Base-by-base conservation (phyloP, 2,113 vertebrate genomes). In the Cavia porcellus region DNA sequence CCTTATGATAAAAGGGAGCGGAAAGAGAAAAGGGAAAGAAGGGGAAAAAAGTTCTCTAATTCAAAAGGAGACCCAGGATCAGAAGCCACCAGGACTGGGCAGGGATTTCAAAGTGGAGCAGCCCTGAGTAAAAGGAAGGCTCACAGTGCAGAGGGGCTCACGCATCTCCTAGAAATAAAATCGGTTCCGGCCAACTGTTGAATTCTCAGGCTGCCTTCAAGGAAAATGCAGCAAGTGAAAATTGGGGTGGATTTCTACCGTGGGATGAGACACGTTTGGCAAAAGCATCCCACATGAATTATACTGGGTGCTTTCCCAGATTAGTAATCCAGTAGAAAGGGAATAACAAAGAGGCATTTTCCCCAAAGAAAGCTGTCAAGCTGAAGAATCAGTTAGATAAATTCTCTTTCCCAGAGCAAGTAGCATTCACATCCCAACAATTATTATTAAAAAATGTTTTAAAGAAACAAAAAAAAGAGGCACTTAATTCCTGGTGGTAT, bases 311-410 rank as follows among this genome's bases (percentile, higher is more conserved):
- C 30, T 32, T 52, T 47, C 75, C 30, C 75, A 35, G 32, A 89
- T 80, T n/a, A 77, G 83, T 45, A 57, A 66, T 24, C 59, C 14
- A 0, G 3, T 6, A 32, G 59, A 20, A 85, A 38, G 30, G 62
- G 80, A 59, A 30, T 2, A 55, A 74, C 28, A 70, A 59, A 84
- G 90, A 94, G 1, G 47, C 66, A 7, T 64, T 72, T 96, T 38
- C 79, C 80, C 79, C 52, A 42, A 83, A 97, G 90, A 85, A 90
- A 93, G 95, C 90, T 90, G 77, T 86, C 93, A 92, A 52, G 52
- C 82, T 68, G 72, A 92, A 79, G 85, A 86, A 80, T 57, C 62
- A 38, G 64, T 80, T 89, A 79, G 82, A 68, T 64, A 4, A 64
- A 75, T 89, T 86, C 88, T 93, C 38, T 72, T 79, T 94, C 85